Conservation (phyloP, 1,140 invertebrate genomes). For the Ruditapes philippinarum region DNA sequence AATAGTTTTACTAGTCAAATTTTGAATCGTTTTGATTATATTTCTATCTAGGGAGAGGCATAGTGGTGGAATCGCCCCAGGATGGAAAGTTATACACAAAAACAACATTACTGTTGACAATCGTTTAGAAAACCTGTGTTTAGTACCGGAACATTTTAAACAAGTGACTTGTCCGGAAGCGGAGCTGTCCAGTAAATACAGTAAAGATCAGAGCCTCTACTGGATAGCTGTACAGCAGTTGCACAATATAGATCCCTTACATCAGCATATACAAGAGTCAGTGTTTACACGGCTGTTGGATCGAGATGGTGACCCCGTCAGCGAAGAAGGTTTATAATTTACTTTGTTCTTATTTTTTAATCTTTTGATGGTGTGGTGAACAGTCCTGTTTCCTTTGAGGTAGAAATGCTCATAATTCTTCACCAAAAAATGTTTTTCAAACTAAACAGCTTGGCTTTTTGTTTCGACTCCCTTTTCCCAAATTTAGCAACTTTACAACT, state of each 20-base stretch:
- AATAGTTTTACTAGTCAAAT: too few relatives aligned
- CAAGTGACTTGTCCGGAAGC: conserved; percentile 36
- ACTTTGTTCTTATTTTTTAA: too few relatives aligned
- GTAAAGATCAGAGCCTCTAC: conserved; percentile 87
- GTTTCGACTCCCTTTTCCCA: too few relatives aligned
- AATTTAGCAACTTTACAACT: too few relatives aligned
- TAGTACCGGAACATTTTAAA: conserved; percentile 80
- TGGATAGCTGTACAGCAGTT: conserved; percentile 88
- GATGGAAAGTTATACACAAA: conserved; percentile 87
- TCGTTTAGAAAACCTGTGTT: conserved; percentile 87
- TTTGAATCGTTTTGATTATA: too few relatives aligned
- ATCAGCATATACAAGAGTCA: conserved; percentile 85
- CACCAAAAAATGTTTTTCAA: too few relatives aligned
- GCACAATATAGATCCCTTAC: conserved; percentile 84
- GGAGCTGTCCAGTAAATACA: conserved; percentile 77
- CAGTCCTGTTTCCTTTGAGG: too few relatives aligned
- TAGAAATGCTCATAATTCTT: too few relatives aligned
- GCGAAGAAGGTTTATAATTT: conserved; percentile 84
- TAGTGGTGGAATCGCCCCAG: conserved; percentile 87
- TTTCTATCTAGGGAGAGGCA: conserved; percentile 88
- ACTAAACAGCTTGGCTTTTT: too few relatives aligned
- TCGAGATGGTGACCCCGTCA: conserved; percentile 87
- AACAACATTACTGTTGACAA: conserved; percentile 88
- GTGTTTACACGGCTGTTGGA: conserved; percentile 76
- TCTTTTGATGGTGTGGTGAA: too few relatives aligned